A percentile compares a stretch with the other conserved stretches of the same genome.
These are phyloP conservation scores for Xerus inauris DNA, from an alignment of 2,113 vertebrate species.

Conservation along the genomic window DNA sequence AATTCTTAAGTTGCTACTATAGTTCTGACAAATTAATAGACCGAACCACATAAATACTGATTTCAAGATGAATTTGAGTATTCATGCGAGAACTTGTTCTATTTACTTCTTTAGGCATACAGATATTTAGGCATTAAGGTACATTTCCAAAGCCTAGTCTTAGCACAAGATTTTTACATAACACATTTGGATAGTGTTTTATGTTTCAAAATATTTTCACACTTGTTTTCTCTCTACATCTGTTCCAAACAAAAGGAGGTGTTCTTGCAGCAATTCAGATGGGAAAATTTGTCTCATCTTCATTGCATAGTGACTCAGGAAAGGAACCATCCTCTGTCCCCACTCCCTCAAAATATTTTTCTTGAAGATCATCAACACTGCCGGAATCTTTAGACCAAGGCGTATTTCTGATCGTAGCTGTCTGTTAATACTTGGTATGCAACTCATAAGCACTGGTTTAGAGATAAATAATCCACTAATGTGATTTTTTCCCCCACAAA, in stretches of 20 bases:
- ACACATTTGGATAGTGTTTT: not conserved
- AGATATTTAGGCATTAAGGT: not conserved
- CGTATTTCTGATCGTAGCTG: not conserved
- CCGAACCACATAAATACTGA: not conserved
- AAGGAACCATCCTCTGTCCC: not conserved
- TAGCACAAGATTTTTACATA: not conserved
- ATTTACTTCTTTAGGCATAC: not conserved
- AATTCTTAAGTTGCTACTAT: not conserved
- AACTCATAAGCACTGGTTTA: not conserved
- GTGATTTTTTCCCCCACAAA: not conserved
- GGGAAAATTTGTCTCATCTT: not conserved
- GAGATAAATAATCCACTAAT: not conserved
- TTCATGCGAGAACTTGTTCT: not conserved
- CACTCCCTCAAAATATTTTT: not conserved
- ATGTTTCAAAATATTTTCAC: not conserved
- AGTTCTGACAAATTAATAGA: not conserved
- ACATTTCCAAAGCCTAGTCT: slow-evolving; percentile 4
- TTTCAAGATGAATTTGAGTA: not conserved
- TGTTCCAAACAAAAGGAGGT: not conserved
- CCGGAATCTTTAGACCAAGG: not conserved
- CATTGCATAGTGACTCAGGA: not conserved
- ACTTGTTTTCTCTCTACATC: slow-evolving; percentile 19
- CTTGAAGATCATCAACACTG: not conserved
- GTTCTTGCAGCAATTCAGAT: not conserved
- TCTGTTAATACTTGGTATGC: not conserved